Evolutionary conservation across 2,888 invertebrate genomes (phyloP).

Genomic region (Agrotis clavis): DNA sequence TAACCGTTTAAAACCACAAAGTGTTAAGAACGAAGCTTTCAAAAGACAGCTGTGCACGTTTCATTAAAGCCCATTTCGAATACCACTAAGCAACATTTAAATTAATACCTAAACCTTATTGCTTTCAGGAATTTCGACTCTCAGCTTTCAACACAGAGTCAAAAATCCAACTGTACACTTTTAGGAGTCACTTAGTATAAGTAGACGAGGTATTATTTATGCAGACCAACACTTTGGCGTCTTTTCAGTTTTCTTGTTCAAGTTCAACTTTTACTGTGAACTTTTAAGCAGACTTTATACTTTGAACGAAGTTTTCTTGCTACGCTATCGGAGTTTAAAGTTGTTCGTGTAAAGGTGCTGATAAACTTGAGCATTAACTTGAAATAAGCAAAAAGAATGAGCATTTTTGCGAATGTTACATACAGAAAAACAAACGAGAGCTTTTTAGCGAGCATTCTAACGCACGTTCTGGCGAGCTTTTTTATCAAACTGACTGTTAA

Average conservation of each 20-base stretch:
- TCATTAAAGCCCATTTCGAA: not conserved
- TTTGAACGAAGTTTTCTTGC: constrained; percentile 15
- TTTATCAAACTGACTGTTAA: no score
- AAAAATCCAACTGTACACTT: not conserved
- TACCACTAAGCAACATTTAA: not conserved
- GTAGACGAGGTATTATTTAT: not conserved
- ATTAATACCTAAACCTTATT: not conserved
- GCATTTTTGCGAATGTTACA: no score
- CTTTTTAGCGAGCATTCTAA: no score
- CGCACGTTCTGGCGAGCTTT: no score
- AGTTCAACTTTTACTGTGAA: constrained; percentile 4
- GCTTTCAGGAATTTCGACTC: not conserved
- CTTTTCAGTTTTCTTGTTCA: constrained; percentile 8
- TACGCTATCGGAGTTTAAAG: constrained; percentile 16
- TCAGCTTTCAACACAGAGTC: not conserved
- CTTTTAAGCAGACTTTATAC: constrained; percentile 25
- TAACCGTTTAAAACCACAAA: not conserved
- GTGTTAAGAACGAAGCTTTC: not conserved
- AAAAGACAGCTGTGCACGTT: not conserved
- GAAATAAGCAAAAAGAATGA: no score
- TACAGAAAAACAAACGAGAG: no score
- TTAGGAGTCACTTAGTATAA: not conserved
- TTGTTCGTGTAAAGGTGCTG: constrained; percentile 11
- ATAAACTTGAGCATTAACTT: no score
- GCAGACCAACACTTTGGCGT: not conserved